Conservation (phyloP, 2,888 invertebrate genomes). For the Ommatoiulus sabulosus region DNA sequence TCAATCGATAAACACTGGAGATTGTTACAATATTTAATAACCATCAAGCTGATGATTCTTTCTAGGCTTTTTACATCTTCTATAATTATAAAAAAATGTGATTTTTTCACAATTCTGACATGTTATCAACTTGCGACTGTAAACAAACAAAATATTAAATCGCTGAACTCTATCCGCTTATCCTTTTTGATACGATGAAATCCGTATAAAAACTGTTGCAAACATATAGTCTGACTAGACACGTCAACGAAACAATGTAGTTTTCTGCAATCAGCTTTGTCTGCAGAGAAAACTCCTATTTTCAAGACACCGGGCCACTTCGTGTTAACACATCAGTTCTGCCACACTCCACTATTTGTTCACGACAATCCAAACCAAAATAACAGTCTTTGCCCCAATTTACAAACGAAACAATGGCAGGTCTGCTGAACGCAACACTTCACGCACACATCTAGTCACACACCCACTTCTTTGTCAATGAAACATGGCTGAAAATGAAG, state of each 20-base stretch:
- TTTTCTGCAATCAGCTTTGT: slow-evolving; percentile 10
- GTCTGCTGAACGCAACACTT: slow-evolving; percentile 5
- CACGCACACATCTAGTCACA: slow-evolving; percentile 15
- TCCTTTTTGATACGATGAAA: neutral
- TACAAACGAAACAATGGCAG: neutral
- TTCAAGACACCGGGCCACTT: slow-evolving; percentile 5
- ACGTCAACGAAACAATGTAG: neutral
- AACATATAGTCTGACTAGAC: slow-evolving; percentile 27
- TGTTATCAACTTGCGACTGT: neutral
- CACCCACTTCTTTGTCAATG: neutral
- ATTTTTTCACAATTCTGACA: slow-evolving; percentile 5
- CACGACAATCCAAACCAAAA: slow-evolving; percentile 27
- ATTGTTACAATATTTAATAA: slow-evolving; percentile 7
- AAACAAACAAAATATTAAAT: slow-evolving; percentile 26
- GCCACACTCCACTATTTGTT: neutral
- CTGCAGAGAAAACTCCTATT: neutral
- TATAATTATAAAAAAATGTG: slow-evolving; percentile 3
- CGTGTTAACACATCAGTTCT: neutral
- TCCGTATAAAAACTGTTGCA: slow-evolving; percentile 12
- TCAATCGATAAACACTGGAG: neutral
- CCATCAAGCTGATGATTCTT: neutral
- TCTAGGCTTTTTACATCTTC: slow-evolving; percentile 34
- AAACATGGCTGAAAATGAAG: neutral
- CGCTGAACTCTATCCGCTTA: neutral
- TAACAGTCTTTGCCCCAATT: neutral